Base-by-base conservation (phyloP, 2,888 invertebrate genomes). In the Drosophila birchii region DNA sequence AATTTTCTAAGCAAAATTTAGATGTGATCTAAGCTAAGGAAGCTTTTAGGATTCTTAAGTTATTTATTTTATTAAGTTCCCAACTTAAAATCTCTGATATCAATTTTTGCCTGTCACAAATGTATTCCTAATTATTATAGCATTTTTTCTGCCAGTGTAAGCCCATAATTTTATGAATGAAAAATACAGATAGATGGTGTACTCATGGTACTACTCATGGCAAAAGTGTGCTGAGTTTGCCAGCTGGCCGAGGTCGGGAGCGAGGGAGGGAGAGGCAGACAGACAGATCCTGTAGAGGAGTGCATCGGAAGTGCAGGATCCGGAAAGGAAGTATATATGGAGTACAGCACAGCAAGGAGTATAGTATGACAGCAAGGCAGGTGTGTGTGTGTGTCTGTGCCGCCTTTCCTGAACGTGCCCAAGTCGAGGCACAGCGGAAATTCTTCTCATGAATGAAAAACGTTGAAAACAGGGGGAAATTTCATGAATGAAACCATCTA, bases 271-370 rank as follows among this genome's bases (percentile, higher is more conserved):
- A 23, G 16, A 44, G 2, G 16, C 16, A 44, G 16, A 44, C 32
- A 20, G 32, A 16, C 14, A 41, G 20, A 32, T 53, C 67, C 67
- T 44, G 18, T 5, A 36, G 26, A 34, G 38, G 53, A 72, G 39
- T 68, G 56, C 39, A 64, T 75, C 53, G 75, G 57, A 75, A 73
- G 57, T 74, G 56, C 75, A 75, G 66, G 64, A 53, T 49, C 49
- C 62, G 47, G 32, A 11, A 38, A 26, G 71, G 72, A 70, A 58
- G 60, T 70, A 45, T 44, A 36, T 20, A 14, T 20, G 3, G 12
- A 6, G 29, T 32, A 29, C 7, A 12, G 47, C 12, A 3, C n/a
- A 0, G 29, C 26, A 29, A 16, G 29, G 47, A 47, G 29, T 29
- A n/a, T 26, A 45, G 26, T 20, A 39, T 36, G 34, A 71, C 60